Evolutionary conservation across 2,797 vertebrate genomes (phyloP), one percentile per base, ranked within the genome.

Genomic region (Huso huso): DNA sequence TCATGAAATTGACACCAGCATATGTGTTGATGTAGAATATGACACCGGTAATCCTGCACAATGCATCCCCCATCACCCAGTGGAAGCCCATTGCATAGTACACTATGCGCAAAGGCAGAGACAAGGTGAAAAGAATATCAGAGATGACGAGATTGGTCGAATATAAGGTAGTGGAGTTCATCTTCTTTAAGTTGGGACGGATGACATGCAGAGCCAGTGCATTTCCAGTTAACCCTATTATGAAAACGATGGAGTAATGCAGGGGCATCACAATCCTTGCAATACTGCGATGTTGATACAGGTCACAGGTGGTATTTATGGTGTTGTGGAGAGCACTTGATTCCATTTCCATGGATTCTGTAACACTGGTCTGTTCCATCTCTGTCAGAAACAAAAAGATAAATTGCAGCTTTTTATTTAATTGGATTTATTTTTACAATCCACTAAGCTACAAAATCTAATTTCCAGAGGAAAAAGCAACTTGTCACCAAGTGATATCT

Each of bases 21-120:
- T 99, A 99, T 12, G 93, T 96, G 83, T 99, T 98, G 69, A 98
- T 90, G 48, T 99, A 99, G 77, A 98, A 96, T 64, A 94, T 11
- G n/a, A 99, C 76, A 0, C 91, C 90, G 0, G 86, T 89, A 64
- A 93, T 71, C 71, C 93, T 92, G 10, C 96, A 99, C 6, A 92
- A 0, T 0, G 0, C 15, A 62, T 97, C 95, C 0, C 93, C 88
- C 0, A 99, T 71, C 0, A 83, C 84, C 96, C 96, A 99, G 82
- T 98, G 79, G 74, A 99, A 99, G 15, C 95, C 94, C 75, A 84
- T 1, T 0, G 86, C 93, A 0, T 98, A 98, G 83, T 99, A 99
- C 15, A 81, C 37, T 57, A 97, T 92, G 82, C 96, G 84, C 0
- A 92, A 69, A 0, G 96, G 96, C 73, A 98, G 76, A 8, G 90